These are phyloP conservation scores for Dasypogon diadema DNA, from an alignment of 2,888 invertebrate species.

Conservation along the genomic window DNA sequence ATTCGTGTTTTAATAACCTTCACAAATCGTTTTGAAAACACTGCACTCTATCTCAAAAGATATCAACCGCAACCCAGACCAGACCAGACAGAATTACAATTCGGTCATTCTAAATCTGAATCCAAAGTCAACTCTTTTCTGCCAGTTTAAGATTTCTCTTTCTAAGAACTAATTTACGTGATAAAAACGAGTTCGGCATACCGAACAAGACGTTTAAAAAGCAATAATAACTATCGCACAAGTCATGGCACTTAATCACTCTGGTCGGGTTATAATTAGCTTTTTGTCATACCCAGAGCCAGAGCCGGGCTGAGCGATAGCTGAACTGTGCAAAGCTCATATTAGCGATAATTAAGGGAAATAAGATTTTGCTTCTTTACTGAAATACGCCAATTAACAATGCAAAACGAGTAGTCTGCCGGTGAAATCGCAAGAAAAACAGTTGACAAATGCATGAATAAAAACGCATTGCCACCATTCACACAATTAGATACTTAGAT, in stretches of 20 bases:
- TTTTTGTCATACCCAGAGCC: constrained; percentile 20
- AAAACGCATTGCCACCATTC: not conserved
- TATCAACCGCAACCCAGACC: too few species aligned
- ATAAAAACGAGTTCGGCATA: too few species aligned
- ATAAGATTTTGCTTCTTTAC: not conserved
- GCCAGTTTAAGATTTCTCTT: too few species aligned
- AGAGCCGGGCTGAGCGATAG: not conserved
- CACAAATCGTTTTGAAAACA: too few species aligned
- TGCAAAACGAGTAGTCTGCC: not conserved
- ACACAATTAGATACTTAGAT: not conserved
- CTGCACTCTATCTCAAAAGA: too few species aligned
- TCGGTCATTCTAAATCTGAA: too few species aligned
- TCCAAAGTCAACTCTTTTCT: too few species aligned
- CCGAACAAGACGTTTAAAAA: not conserved
- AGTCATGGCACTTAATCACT: constrained; percentile 34
- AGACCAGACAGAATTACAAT: too few species aligned
- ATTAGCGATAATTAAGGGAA: not conserved
- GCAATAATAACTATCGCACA: constrained; percentile 12
- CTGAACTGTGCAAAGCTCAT: not conserved
- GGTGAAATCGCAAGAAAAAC: not conserved
- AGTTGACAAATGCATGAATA: too few species aligned
- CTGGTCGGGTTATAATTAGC: constrained; percentile 25
- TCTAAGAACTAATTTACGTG: too few species aligned
- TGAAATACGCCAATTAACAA: not conserved
- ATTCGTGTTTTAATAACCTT: too few species aligned